Base-by-base conservation (phyloP, 2,797 vertebrate species). In the Chrysolophus pictus region DNA sequence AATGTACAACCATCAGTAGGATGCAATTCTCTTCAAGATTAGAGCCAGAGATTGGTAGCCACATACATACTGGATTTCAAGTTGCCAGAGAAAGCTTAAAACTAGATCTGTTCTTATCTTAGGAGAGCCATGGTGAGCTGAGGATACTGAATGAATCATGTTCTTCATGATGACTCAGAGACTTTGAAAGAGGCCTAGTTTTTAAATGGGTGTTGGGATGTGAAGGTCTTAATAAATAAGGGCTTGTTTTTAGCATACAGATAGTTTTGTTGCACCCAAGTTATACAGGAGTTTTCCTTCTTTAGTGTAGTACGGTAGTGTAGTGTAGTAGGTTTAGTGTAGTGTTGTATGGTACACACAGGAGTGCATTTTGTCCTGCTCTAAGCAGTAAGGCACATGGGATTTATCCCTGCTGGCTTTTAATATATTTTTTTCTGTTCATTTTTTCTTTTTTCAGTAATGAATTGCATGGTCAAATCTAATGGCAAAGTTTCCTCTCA, bases 161-260 rank as follows among this genome's bases (percentile, higher is more conserved):
- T 80, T 96, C 80, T 92, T 88, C 91, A 73, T 80, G 84, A 95
- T 96, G 95, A 96, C 85, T 97, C 93, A 93, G 92, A 96, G 33
- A 41, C 62, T 62, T 91, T 93, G 90, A 96, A 96, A 96, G 91
- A 90, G 78, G 49, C 16, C 22, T 94, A 94, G 63, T 84, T 96
- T 97, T 91, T 59, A 89, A 96, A 91, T 79, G 82, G 71, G 91
- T 78, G 56, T 60, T 91, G 80, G 85, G 77, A 73, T 96, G 91
- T 96, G 59, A 47, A 35, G 72, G 19, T 53, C 74, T 96, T 93
- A 93, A 88, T 92, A 97, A 96, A 94, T 87, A 88, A 80, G 47
- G 53, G 29, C 70, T 95, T 97, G 72, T 96, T 96, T 96, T 97
- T 82, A 77, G 74, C 33, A 91, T 85, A 94, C 28, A 87, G 49